Evolutionary conservation across 2,888 invertebrate species (phyloP).

Genomic region (Lepidocyrtoides sp.): DNA sequence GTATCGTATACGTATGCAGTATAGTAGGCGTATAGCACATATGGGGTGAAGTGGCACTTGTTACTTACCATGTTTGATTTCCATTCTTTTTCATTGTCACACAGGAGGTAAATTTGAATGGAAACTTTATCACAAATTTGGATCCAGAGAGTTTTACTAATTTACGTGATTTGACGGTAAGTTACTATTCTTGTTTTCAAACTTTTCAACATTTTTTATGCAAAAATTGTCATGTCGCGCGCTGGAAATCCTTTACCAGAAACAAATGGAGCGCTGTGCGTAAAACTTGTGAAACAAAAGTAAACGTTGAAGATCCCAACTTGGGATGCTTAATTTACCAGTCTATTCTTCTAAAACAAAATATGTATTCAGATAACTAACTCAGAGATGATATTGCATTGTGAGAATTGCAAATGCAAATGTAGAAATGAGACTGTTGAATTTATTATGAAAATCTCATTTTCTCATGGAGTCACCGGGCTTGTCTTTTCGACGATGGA

Average conservation of each 20-base stretch:
- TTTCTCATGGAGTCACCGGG: not conserved
- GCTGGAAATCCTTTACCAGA: not conserved
- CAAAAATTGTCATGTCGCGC: constrained; percentile 18
- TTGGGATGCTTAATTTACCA: not conserved
- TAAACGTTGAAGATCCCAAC: not conserved
- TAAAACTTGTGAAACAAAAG: not conserved
- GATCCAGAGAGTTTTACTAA: constrained; percentile 84
- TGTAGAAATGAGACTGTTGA: not conserved
- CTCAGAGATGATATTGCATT: not conserved
- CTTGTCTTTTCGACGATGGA: too few species aligned
- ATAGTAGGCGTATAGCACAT: too few species aligned
- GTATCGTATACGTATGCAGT: too few species aligned
- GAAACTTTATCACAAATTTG: constrained; percentile 82
- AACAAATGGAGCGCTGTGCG: not conserved
- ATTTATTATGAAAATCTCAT: constrained; percentile 40
- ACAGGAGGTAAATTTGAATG: constrained; percentile 83
- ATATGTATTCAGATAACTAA: not conserved
- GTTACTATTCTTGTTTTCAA: constrained; percentile 81
- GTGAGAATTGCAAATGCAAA: not conserved
- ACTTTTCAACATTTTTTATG: constrained; percentile 54
- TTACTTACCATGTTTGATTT: not conserved
- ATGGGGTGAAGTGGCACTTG: not conserved
- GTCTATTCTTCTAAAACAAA: not conserved
- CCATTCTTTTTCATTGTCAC: constrained; percentile 81
- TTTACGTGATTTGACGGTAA: constrained; percentile 85